A percentile compares a stretch with the other conserved stretches of the same genome.
These are phyloP conservation scores for Girardia tigrina DNA, from an alignment of 2,888 invertebrate species.

Conservation along the genomic window DNA sequence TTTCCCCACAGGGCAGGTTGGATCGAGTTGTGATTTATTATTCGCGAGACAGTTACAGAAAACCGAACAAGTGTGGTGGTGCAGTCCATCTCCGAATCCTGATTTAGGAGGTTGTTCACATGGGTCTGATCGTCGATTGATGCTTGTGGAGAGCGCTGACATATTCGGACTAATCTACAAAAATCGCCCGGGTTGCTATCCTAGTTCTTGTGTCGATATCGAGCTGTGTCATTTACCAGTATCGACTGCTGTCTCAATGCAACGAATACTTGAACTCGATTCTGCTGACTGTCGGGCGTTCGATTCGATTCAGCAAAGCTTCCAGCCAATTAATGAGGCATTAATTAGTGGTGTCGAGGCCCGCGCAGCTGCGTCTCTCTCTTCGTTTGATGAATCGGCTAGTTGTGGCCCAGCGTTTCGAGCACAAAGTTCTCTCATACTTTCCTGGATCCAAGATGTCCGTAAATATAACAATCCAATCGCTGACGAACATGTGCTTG, in stretches of 20 bases:
- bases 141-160: conserved; percentile 25
- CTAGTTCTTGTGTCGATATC: conserved; percentile 71
- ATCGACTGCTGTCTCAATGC: conserved; percentile 68
- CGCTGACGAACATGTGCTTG: conserved; percentile 86
- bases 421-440: conserved; percentile 66
- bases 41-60: conserved; percentile 75
- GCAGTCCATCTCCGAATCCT: conserved; percentile 75
- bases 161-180: background rate
- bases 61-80: conserved; percentile 86
- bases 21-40: conserved; percentile 83
- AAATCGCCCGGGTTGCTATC: conserved; percentile 58
- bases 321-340: no score
- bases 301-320: no score
- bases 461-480: conserved; percentile 72
- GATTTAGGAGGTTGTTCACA: conserved; percentile 89
- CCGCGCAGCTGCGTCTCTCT: conserved; percentile 45
- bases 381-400: conserved; percentile 75
- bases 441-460: conserved; percentile 78
- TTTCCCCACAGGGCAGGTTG: conserved; percentile 53
- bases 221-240: conserved; percentile 79
- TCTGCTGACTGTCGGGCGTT: conserved; percentile 59
- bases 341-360: no score
- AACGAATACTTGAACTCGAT: conserved; percentile 72
- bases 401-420: conserved; percentile 72
- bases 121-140: conserved; percentile 57